These are phyloP conservation scores for Acanthococcus lagerstroemiae DNA, from an alignment of 2,888 invertebrate species.

Conservation along the genomic window DNA sequence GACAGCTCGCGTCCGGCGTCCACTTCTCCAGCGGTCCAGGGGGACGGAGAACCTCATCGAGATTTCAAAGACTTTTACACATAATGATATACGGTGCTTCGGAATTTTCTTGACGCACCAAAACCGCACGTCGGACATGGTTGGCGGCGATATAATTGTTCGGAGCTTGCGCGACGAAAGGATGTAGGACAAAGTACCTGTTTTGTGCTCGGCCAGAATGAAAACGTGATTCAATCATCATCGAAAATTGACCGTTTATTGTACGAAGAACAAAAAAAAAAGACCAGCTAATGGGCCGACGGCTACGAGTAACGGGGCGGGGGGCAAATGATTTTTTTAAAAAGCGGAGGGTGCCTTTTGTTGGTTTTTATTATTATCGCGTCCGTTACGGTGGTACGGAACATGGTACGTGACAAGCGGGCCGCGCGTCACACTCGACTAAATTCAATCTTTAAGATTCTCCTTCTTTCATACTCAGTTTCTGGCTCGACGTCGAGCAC, in stretches of 20 bases:
- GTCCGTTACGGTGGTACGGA: slow-evolving; percentile 27
- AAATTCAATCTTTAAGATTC: slow-evolving; percentile 20
- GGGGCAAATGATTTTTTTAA: slow-evolving; percentile 19
- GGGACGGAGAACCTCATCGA: too few species aligned
- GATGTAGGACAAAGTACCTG: slow-evolving; percentile 17
- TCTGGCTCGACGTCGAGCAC: background rate
- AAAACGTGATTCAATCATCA: slow-evolving; percentile 30
- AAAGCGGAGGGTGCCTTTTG: slow-evolving; percentile 29
- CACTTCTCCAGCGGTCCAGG: too few species aligned
- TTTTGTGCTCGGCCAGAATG: slow-evolving; percentile 6
- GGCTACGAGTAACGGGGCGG: background rate
- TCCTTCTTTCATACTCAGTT: background rate
- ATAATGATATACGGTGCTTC: background rate
- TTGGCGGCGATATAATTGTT: slow-evolving; percentile 7
- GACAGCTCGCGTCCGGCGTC: too few species aligned
- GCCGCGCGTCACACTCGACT: slow-evolving; percentile 22
- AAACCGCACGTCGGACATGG: slow-evolving; percentile 20
- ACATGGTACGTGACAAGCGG: slow-evolving; percentile 27
- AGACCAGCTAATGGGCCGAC: background rate
- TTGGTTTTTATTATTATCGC: slow-evolving; percentile 30
- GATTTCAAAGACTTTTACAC: too few species aligned
- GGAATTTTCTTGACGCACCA: background rate
- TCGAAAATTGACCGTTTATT: slow-evolving; percentile 27
- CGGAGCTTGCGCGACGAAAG: slow-evolving; percentile 2
- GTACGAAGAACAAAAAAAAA: slow-evolving; percentile 16